A percentile compares a stretch with the other conserved stretches of the same genome.
Conservation (phyloP, 2,797 vertebrate species). For the Streptopelia turtur region DNA sequence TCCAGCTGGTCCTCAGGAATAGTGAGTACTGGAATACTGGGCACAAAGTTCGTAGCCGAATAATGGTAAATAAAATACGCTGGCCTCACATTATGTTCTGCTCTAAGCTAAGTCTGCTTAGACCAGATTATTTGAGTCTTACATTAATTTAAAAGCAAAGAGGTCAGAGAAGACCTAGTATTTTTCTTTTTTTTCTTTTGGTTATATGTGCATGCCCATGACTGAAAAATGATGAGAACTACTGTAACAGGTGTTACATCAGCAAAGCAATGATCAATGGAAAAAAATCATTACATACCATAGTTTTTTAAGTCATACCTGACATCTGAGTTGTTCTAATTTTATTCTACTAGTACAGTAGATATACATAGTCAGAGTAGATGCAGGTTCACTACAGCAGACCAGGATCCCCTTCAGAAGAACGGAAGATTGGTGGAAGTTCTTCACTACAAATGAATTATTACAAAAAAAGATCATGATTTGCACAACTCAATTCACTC, state of each 20-base stretch:
- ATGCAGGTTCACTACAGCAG: not conserved
- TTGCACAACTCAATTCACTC: not conserved
- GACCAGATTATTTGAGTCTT: not conserved
- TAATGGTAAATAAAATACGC: not conserved
- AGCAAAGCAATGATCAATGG: not conserved
- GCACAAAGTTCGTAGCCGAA: not conserved
- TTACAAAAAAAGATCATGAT: not conserved
- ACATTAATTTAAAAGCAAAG: not conserved
- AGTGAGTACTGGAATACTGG: not conserved
- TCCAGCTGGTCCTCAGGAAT: not conserved
- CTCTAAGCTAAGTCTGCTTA: not conserved
- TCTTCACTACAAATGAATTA: not conserved
- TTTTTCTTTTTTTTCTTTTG: not conserved
- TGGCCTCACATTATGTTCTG: not conserved
- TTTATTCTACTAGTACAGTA: not conserved
- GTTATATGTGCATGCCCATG: not conserved
- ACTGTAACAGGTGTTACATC: not conserved
- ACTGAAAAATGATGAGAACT: not conserved
- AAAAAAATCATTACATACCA: not conserved
- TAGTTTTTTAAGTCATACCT: not conserved
- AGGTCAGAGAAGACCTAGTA: not conserved
- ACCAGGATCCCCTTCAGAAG: not conserved
- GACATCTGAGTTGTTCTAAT: not conserved
- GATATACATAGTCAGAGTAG: not conserved
- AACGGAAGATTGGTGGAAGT: not conserved